Conservation (phyloP, 2,888 invertebrate species). For the Ommatoiulus sabulosus region DNA sequence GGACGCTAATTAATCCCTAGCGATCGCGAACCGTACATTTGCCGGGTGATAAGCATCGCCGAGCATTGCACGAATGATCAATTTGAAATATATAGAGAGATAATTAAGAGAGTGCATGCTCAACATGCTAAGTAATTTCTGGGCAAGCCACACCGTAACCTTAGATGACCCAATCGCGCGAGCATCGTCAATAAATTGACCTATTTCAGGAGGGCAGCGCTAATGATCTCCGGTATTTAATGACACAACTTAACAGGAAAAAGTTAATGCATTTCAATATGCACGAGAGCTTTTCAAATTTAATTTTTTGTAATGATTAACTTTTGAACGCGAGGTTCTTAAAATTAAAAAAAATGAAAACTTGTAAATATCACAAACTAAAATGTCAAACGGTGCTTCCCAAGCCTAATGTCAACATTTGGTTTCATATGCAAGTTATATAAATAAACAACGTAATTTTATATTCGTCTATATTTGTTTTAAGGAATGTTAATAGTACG, state of each 20-base stretch:
- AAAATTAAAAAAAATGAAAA: no score
- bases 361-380: no score
- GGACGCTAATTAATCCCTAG: slow-evolving; percentile 52
- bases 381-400: no score
- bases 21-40: slow-evolving; percentile 20
- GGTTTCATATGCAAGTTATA: no score
- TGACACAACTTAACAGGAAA: not conserved
- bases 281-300: no score
- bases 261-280: not conserved
- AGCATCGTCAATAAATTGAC: not conserved
- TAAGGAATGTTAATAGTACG: no score
- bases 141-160: slow-evolving; percentile 9
- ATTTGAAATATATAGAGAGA: slow-evolving; percentile 49
- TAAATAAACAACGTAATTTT: no score
- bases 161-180: not conserved
- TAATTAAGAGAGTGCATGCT: slow-evolving; percentile 47
- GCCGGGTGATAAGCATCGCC: slow-evolving; percentile 51
- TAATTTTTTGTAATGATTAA: no score
- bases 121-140: slow-evolving; percentile 41
- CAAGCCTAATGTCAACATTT: no score
- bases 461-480: no score
- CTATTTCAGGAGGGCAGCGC: not conserved
- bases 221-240: not conserved
- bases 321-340: no score
- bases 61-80: slow-evolving; percentile 41